Base-by-base conservation (phyloP, 2,888 invertebrate species). In the Chirona hameri region DNA sequence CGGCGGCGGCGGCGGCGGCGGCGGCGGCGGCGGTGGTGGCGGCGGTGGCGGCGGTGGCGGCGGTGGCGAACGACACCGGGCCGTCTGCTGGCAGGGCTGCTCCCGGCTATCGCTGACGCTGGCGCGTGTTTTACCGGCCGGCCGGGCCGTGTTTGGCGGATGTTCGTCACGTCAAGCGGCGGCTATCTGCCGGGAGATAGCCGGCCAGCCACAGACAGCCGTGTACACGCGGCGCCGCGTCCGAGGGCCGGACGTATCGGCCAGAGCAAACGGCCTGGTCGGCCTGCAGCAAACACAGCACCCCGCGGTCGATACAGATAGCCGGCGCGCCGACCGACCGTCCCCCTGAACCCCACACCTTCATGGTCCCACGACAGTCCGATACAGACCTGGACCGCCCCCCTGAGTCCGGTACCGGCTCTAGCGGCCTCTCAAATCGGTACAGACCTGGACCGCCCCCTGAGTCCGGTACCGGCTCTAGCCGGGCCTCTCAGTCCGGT, bases 111-210 rank as follows among this genome's bases (percentile, higher is more conserved):
- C 14, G 39, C 39, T 39, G 7, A 5, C 39, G 39, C 18, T 12
- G 60, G 24, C 4, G 18, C 60, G 24, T 60, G 60, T 60, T 60
- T 60, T 60, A 60, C 24, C 24, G 60, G 24, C 24, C 60, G 24
- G 60, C n/a, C 60, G n/a, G 60, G 18, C 18, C 60, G 60, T 65
- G 65, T 10, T n/a, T 29, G 31, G 76, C 18, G 76, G 76, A 76
- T 76, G 76, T 76, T 76, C 76, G 76, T 24, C 76, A 46, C 76
- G 76, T 76, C 76, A n/a, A 29, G 1, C 29, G 39, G 69, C 72
- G 27, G 24, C 76, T 76, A 76, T 76, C 76, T 76, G 76, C 21
- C 18, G 72, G 46, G 72, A 29, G 76, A 76, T 76, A 76, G 76
- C 18, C 72, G 21, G 15, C 10, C n/a, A n/a, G 72, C 46, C 18